Conservation (phyloP, 2,113 vertebrate species). For the Paracanthobrama guichenoti region DNA sequence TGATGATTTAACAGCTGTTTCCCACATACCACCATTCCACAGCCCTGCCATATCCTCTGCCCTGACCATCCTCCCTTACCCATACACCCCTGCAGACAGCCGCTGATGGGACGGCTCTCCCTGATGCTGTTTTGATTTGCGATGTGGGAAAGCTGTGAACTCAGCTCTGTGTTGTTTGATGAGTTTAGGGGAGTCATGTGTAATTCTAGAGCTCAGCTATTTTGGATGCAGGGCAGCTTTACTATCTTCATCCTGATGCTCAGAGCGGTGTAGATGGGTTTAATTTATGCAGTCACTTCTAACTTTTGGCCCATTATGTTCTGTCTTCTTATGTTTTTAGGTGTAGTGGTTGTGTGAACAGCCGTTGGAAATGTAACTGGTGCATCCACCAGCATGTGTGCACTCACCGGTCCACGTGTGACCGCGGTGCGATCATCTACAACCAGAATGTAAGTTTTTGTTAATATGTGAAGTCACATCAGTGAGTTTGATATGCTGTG, state of each 20-base stretch:
- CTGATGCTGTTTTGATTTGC: constrained; percentile 36
- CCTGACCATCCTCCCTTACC: constrained; percentile 12
- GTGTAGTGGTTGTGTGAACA: constrained; percentile 92
- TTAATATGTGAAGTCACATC: not conserved
- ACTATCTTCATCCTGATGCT: not conserved
- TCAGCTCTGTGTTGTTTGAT: constrained; percentile 27
- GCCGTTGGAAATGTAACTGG: constrained; percentile 95
- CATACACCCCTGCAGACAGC: constrained; percentile 22
- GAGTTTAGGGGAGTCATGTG: constrained; percentile 22
- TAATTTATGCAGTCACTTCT: not conserved
- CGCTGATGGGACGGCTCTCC: constrained; percentile 10
- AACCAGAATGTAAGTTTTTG: constrained; percentile 81
- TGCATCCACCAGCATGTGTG: constrained; percentile 92
- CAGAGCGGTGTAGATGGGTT: constrained; percentile 17
- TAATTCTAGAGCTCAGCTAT: constrained; percentile 32
- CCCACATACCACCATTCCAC: constrained; percentile 31
- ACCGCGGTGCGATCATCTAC: constrained; percentile 83
- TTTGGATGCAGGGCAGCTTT: constrained; percentile 27
- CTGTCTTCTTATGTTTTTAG: constrained; percentile 65
- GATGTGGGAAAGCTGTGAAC: constrained; percentile 31
- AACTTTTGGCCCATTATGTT: not conserved
- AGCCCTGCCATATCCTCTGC: constrained; percentile 13
- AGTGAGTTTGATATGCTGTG: constrained; percentile 29
- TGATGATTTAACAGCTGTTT: constrained; percentile 49
- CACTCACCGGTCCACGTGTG: constrained; percentile 85